Evolutionary conservation across 1,140 invertebrate genomes (phyloP), one percentile per base, ranked within the genome.

Genomic region (Camponotus vicinus): DNA sequence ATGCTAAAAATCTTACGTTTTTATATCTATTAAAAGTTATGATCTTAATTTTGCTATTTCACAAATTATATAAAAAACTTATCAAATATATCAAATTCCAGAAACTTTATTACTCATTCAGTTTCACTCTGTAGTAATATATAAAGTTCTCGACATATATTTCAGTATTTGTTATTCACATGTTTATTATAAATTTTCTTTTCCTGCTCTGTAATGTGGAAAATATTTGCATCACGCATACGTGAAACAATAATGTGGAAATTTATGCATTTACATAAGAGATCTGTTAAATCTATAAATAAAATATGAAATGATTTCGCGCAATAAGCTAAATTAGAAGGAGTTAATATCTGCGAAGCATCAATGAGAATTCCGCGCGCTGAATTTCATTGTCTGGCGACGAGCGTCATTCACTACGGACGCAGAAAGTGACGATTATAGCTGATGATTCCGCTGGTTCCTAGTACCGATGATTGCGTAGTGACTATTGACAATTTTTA

Each of bases 341-440:
- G 49, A 18, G 5, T 69, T 40, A 57, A 75, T 83, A n/a, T 61
- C 40, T 18, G 67, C 18, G 42, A 61, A 69, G 40, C 21, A 49
- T 73, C 69, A 75, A 63, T 83, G 40, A 73, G 13, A 83, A 71
- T 83, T 45, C 40, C 69, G 27, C 55, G 67, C 13, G 27, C 40
- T 13, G 32, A 75, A 34, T 49, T 49, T 75, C n/a, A 63, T 83
- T 61, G 69, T 83, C 32, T 49, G 32, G 9, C 69, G 13, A 55
- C 45, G 11, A 9, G 55, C 69, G 79, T 83, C 69, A 83, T 73
- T 45, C 57, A 45, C 55, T 73, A 45, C 55, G 6, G 40, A 37
- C 40, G 69, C 55, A 61, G 67, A 34, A 21, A 34, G 52, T 42
- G 49, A 49, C 55, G 40, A 83, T 83, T 83, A 73, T 83, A 83